Conservation (phyloP, 2,888 invertebrate species). For the Isotomurus palustris region DNA sequence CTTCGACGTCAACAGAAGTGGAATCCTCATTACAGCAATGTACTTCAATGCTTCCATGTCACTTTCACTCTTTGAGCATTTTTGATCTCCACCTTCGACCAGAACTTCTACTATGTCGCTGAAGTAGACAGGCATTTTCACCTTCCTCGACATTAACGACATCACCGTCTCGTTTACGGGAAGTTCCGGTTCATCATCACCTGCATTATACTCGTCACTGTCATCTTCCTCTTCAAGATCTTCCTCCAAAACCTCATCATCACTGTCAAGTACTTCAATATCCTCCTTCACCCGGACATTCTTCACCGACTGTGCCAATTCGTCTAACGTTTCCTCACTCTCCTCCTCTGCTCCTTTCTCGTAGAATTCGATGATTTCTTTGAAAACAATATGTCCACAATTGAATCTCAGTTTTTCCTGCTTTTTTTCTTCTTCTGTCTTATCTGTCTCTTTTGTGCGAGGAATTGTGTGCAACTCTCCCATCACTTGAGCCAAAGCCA, state of each 20-base stretch:
- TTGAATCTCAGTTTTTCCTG: slow-evolving; percentile 29
- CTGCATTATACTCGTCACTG: slow-evolving; percentile 2
- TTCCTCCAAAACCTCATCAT: slow-evolving; percentile 36
- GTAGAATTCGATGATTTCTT: slow-evolving; percentile 27
- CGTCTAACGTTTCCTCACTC: not conserved
- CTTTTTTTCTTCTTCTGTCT: slow-evolving; percentile 2
- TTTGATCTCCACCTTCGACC: slow-evolving; percentile 21
- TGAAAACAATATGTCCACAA: slow-evolving; percentile 21
- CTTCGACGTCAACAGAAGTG: slow-evolving; percentile 28
- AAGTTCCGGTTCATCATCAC: slow-evolving; percentile 17
- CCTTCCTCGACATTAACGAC: slow-evolving; percentile 15
- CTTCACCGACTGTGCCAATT: no score
- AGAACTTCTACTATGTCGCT: slow-evolving; percentile 39
- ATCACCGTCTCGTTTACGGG: slow-evolving; percentile 26
- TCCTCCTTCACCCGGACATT: slow-evolving; percentile 1
- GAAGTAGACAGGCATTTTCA: slow-evolving; percentile 38
- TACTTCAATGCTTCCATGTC: slow-evolving; percentile 35
- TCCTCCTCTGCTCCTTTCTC: slow-evolving; percentile 4
- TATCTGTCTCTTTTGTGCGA: not conserved
- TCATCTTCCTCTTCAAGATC: slow-evolving; percentile 9
- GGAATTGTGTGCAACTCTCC: slow-evolving; percentile 20
- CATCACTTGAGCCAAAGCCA: slow-evolving; percentile 40
- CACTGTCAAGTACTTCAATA: slow-evolving; percentile 39
- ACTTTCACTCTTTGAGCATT: slow-evolving; percentile 28
- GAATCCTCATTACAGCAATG: slow-evolving; percentile 34